Base-by-base conservation (phyloP, 2,797 vertebrate genomes). In the Streptopelia turtur region DNA sequence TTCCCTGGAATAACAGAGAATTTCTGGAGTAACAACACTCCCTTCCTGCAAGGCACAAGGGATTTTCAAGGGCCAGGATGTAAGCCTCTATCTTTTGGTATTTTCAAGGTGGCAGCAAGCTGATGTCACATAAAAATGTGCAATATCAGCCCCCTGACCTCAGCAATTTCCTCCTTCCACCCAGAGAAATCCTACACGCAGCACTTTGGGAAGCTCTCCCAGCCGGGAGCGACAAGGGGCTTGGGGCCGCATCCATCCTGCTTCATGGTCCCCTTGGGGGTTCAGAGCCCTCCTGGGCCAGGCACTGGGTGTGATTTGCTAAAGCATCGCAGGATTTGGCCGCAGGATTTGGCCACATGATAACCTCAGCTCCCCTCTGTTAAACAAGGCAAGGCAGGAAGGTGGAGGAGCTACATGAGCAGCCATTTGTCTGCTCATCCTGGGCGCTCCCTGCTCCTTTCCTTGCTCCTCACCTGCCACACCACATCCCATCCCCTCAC, bases 71-170 rank as follows among this genome's bases (percentile, higher is more conserved):
- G 56, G 43, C 31, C 52, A 13, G 63, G 86, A 74, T 33, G 63
- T 53, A 45, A 53, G 86, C 7, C 33, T 84, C 85, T 45, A 30
- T 89, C 74, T 93, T 90, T 49, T 28, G 49, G 56, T 31, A 56
- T 77, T 94, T 79, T 77, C 23, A 72, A 87, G 83, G 66, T 92
- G 66, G 71, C 83, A 89, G 75, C 78, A 93, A 86, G 70, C 45
- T 61, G 84, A 77, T 82, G 83, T 85, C 93, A 85, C 22, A 10
- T 8, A 93, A 89, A 90, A 96, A 94, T 85, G 94, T 87, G 72
- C 89, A 89, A 18, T 82, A 52, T 89, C 94, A 90, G 93, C 66
- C 60, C n/a, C 59, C 65, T 31, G 59, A 93, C 69, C 87, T 83
- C 89, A 88, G 56, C 3, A 3, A 89, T 66, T 94, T 92, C 90